Conservation (phyloP, 1,140 invertebrate species). For the Coboldia fuscipes region DNA sequence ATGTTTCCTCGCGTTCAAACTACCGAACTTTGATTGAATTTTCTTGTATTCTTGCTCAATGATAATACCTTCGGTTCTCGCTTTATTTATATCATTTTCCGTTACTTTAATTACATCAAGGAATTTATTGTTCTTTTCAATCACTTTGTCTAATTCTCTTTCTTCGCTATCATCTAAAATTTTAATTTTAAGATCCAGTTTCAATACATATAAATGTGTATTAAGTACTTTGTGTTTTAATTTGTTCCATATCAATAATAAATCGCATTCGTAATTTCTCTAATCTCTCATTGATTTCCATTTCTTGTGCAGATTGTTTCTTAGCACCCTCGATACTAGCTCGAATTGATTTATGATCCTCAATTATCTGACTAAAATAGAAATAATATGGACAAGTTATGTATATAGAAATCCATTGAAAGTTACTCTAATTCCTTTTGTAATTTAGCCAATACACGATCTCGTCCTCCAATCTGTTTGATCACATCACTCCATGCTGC, state of each 20-base stretch:
- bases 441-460: slow-evolving; percentile 37
- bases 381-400: background rate
- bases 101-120: slow-evolving; percentile 29
- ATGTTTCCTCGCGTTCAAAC: slow-evolving; percentile 26
- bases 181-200: too few species aligned
- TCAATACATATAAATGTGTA: too few species aligned
- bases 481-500: slow-evolving; percentile 51
- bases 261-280: slow-evolving; percentile 32
- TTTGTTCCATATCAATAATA: slow-evolving; percentile 26
- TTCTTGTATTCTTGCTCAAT: slow-evolving; percentile 10
- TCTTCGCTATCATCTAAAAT: slow-evolving; percentile 15
- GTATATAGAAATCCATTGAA: background rate
- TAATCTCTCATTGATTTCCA: slow-evolving; percentile 38
- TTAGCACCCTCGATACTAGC: slow-evolving; percentile 32
- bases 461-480: slow-evolving; percentile 37
- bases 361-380: slow-evolving; percentile 25
- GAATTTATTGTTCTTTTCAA: slow-evolving; percentile 27
- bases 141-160: slow-evolving; percentile 18
- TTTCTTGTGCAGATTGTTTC: slow-evolving; percentile 36
- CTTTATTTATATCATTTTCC: slow-evolving; percentile 30
- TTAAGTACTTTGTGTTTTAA: slow-evolving; percentile 15
- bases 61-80: slow-evolving; percentile 16
- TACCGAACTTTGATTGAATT: slow-evolving; percentile 23
- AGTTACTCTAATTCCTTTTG: slow-evolving; percentile 31
- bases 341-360: slow-evolving; percentile 28